phyloP scores from a whole-genome alignment of 1,140 invertebrate species.

The Alviniconcha marisindica region DNA sequence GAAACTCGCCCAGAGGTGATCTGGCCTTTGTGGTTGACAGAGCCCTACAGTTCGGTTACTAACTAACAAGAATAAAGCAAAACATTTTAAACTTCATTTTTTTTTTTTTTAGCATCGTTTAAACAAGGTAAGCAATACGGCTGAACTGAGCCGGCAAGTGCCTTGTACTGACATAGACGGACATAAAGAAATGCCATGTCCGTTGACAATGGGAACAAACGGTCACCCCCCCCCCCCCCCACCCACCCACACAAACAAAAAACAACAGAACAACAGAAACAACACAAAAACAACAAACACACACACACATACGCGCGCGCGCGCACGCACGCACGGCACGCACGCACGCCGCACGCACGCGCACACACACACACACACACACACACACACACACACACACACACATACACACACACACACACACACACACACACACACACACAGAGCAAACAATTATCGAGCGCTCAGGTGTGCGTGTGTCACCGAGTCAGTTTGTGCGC shows the following conservation, averaged over 20 bases:
- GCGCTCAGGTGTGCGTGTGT: neutral
- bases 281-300: neutral
- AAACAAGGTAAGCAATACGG: no score
- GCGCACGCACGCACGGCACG: constrained; percentile 17
- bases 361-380: constrained; percentile 11
- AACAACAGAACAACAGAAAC: constrained; percentile 12
- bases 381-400: neutral
- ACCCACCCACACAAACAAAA: constrained; percentile 13
- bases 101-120: no score
- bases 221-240: constrained; percentile 6
- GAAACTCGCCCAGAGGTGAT: no score
- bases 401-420: neutral
- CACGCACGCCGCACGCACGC: neutral
- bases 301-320: constrained; percentile 21
- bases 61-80: no score
- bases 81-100: no score
- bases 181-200: no score
- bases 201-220: no score
- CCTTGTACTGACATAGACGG: neutral
- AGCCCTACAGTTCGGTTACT: no score
- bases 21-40: no score
- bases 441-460: neutral
- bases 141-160: no score
- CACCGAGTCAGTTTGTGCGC: neutral
- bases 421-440: neutral